Base-by-base conservation (phyloP, 2,888 invertebrate species). In the Hydraecia micacea region DNA sequence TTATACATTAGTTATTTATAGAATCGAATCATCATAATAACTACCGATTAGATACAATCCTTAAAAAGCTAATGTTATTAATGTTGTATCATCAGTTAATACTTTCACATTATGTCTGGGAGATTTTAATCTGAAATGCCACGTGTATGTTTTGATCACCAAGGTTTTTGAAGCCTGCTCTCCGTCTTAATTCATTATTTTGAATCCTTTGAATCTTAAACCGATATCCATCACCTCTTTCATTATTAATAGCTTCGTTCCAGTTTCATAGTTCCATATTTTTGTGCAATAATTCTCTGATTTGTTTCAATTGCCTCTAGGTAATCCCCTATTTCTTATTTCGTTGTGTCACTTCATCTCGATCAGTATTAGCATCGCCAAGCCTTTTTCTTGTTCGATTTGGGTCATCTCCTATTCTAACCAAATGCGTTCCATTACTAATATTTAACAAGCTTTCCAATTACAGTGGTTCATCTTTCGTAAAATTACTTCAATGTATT, bases 101-200 rank as follows among this genome's bases (percentile, higher is more conserved):
- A 46, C 9, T 6, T 52, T 63, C 32, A 65, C 32, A 42, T 21
- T 58, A n/a, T 39, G 49, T 13, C 11, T 78, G 15, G 9, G 21
- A 77, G 65, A 78, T 78, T n/a, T 13, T 18, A 52, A 65, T 77
- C 28, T 49, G 15, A 7, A n/a, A 74, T 36, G 15, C 18, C 21
- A 32, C 32, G 21, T 36, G 21, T 49, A 74, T 15, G n/a, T 75
- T 11, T 36, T 7, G 28, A 52, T 32, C n/a, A 6, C n/a, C 21
- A 75, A 60, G n/a, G 9, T 11, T 6, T 60, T 58, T 46, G 18
- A 58, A 28, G 15, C 28, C 15, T 36, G 11, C 5, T 21, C 63
- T 13, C 25, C 25, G 11, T 36, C 25, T 11, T 32, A 32, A 32
- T 32, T 32, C 1, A 32, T 32, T 32, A 3, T 62, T 32, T 62